A percentile compares a stretch with the other conserved stretches of the same genome.
Conservation (phyloP, 2,888 invertebrate species). For the Campoplex nolae region DNA sequence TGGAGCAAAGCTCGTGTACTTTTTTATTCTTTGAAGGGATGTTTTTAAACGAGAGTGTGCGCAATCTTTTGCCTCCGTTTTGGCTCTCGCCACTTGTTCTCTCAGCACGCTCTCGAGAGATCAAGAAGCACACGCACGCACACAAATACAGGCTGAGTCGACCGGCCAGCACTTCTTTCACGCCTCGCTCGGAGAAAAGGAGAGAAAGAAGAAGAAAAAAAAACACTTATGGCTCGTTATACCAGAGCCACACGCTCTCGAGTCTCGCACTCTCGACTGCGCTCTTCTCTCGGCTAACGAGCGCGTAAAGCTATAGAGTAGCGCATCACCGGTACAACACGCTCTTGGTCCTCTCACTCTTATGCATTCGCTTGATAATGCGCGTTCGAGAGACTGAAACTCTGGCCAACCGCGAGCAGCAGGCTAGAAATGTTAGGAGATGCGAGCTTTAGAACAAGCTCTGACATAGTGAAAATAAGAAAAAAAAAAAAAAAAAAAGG, state of each 20-base stretch:
- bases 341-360: conserved; percentile 39
- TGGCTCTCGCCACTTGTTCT: conserved; percentile 30
- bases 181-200: conserved; percentile 54
- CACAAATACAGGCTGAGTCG: not conserved
- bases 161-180: conserved; percentile 57
- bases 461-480: too few species aligned
- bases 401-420: conserved; percentile 39
- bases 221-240: conserved; percentile 57
- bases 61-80: conserved; percentile 49
- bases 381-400: conserved; percentile 49
- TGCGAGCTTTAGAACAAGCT: too few species aligned
- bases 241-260: conserved; percentile 52
- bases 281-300: conserved; percentile 60
- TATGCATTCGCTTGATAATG: conserved; percentile 62
- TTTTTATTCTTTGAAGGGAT: not conserved
- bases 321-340: conserved; percentile 30
- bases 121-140: conserved; percentile 28
- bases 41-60: conserved; percentile 43
- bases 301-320: conserved; percentile 53
- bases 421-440: conserved; percentile 16
- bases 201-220: conserved; percentile 23
- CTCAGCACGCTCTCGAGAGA: conserved; percentile 45
- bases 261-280: conserved; percentile 40
- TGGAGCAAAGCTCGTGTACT: conserved; percentile 6
- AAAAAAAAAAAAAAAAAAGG: not conserved